These are phyloP conservation scores for Lepidonotus clava DNA, from an alignment of 2,888 invertebrate genomes.

Conservation along the genomic window DNA sequence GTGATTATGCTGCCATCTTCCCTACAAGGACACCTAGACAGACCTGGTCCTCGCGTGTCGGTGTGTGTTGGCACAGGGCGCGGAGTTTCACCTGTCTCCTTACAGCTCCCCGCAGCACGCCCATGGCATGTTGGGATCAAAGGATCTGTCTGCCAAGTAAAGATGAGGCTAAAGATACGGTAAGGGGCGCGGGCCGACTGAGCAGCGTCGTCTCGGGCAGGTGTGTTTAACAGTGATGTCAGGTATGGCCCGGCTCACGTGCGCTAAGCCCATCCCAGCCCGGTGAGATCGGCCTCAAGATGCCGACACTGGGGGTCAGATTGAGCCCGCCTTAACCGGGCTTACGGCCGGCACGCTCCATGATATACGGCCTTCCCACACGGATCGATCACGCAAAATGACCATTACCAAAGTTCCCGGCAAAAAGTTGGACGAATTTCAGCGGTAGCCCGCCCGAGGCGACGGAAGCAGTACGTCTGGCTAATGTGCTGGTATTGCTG, in stretches of 20 bases:
- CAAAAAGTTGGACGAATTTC: too few relatives aligned
- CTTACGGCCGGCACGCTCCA: neutral
- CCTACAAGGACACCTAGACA: too few relatives aligned
- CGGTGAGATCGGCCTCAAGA: neutral
- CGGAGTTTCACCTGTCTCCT: neutral
- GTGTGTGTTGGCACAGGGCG: too few relatives aligned
- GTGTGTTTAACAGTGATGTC: conserved; percentile 13
- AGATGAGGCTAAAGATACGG: conserved; percentile 1
- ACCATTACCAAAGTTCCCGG: neutral
- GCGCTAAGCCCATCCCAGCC: neutral
- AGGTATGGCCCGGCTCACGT: neutral
- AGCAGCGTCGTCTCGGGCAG: neutral
- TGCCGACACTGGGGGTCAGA: neutral
- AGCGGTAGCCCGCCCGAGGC: too few relatives aligned
- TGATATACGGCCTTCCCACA: neutral
- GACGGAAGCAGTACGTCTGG: too few relatives aligned
- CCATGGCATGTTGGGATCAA: neutral
- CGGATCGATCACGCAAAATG: conserved; percentile 3
- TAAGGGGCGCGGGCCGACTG: neutral
- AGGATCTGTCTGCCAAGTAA: neutral
- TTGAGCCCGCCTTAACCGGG: neutral
- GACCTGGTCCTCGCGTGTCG: too few relatives aligned
- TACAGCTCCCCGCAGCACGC: neutral
- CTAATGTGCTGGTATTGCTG: too few relatives aligned
- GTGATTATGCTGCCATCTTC: too few relatives aligned